Evolutionary conservation across 1,140 invertebrate genomes (phyloP), one percentile per base, ranked within the genome.

Genomic region (Leptonema lineaticorne): DNA sequence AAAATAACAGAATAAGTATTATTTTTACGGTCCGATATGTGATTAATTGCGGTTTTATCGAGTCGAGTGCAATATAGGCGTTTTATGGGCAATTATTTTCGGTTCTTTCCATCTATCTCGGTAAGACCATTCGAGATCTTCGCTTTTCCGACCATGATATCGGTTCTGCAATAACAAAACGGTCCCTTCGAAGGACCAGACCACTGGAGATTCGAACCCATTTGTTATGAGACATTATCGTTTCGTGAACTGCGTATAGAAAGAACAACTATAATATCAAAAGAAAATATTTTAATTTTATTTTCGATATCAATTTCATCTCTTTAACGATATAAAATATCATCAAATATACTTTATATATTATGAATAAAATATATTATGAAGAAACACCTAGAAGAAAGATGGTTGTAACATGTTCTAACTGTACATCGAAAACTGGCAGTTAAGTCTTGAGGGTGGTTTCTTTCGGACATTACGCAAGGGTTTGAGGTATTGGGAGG

Each of bases 181-280:
- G 62, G 33, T 22, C 50, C 50, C 50, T 64, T 64, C 62, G 62
- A 16, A 33, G n/a, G 50, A 50, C 41, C 26, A 64, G 50, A 64
- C 62, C 62, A 37, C 62, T 50, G 62, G 62, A 64, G 62, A 64
- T 64, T 64, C 62, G 45, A 46, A 46, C 62, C 62, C 62, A 64
- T 64, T 64, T 64, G 62, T 64, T 64, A 64, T 41, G 30, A 22
- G 60, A 63, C 60, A 63, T 63, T 63, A 63, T 63, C 60, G 60
- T 63, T 63, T 26, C 41, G 62, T 45, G 62, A 46, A 48, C n/a
- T n/a, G n/a, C n/a, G n/a, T n/a, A n/a, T n/a, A n/a, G n/a, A n/a
- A n/a, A n/a, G n/a, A n/a, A 37, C n/a, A 37, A 37, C 33, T 8
- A n/a, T 37, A 8, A 37, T 37, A 37, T 8, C n/a, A 8, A 37